A percentile compares a stretch with the other conserved stretches of the same genome.
phyloP scores from a whole-genome alignment of 2,888 invertebrate species.

The Hemaris fuciformis region DNA sequence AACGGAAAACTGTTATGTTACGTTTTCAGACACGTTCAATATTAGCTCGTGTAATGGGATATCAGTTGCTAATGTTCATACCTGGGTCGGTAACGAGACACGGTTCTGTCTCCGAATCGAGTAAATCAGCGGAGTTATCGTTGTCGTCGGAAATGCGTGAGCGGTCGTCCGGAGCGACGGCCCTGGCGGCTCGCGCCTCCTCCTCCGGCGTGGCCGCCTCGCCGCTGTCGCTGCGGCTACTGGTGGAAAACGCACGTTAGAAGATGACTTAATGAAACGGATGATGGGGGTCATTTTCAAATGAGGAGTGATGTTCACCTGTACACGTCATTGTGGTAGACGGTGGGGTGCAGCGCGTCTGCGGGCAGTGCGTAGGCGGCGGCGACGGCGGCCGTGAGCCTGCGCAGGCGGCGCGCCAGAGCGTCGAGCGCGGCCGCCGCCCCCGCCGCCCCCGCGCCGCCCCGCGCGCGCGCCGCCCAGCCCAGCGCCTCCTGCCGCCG shows the following conservation, averaged over 20 bases:
- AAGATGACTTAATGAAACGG: no score
- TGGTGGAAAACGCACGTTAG: not conserved
- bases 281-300: no score
- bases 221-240: constrained; percentile 85
- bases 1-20: no score
- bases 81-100: constrained; percentile 91
- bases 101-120: constrained; percentile 92
- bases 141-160: constrained; percentile 78
- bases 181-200: constrained; percentile 75
- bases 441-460: constrained; percentile 84
- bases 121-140: constrained; percentile 88
- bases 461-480: constrained; percentile 64
- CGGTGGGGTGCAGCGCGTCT: constrained; percentile 88
- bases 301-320: constrained; percentile 6
- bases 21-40: no score
- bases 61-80: constrained; percentile 62
- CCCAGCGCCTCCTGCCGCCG: constrained; percentile 81
- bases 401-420: constrained; percentile 85
- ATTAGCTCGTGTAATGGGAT: not conserved
- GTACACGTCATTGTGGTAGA: constrained; percentile 87
- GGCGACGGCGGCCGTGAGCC: constrained; percentile 86
- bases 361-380: constrained; percentile 88
- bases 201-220: constrained; percentile 85
- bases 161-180: constrained; percentile 66
- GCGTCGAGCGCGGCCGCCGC: constrained; percentile 82